These are phyloP conservation scores for Armadillidium nasatum DNA, from an alignment of 1,140 invertebrate species.

Conservation along the genomic window DNA sequence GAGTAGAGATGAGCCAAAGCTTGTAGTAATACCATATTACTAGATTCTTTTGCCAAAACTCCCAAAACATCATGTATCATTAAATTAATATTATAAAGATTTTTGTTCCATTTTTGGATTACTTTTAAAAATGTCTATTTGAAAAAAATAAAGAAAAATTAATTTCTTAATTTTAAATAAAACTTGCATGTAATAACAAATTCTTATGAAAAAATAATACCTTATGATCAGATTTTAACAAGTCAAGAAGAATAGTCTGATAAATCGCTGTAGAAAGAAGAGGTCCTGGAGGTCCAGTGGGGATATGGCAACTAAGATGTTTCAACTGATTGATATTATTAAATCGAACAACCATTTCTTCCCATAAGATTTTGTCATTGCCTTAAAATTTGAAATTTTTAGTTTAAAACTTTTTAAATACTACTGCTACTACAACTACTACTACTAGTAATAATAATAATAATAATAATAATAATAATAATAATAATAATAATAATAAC, in stretches of 20 bases:
- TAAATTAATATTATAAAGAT: slow-evolving; percentile 78
- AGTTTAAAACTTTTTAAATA: not conserved
- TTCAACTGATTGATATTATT: slow-evolving; percentile 73
- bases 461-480: too few relatives aligned
- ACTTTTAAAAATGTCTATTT: slow-evolving; percentile 71
- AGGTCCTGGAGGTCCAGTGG: slow-evolving; percentile 55
- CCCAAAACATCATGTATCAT: slow-evolving; percentile 81
- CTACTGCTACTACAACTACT: too few relatives aligned
- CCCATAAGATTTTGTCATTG: slow-evolving; percentile 84
- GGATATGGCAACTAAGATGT: slow-evolving; percentile 77
- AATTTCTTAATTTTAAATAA: not conserved
- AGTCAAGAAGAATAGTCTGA: slow-evolving; percentile 92
- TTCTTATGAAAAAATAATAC: too few relatives aligned
- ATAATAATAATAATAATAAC: too few relatives aligned
- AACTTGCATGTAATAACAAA: too few relatives aligned
- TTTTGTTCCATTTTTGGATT: slow-evolving; percentile 80
- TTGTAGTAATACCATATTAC: slow-evolving; percentile 71
- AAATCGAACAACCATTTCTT: slow-evolving; percentile 89
- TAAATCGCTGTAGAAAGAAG: slow-evolving; percentile 80
- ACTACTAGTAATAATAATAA: too few relatives aligned
- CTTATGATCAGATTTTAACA: slow-evolving; percentile 75
- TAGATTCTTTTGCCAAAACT: slow-evolving; percentile 62
- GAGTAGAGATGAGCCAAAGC: slow-evolving; percentile 87
- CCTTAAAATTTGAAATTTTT: slow-evolving; percentile 53
- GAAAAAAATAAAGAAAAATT: slow-evolving; percentile 14